Conservation (phyloP, 2,888 invertebrate species). For the Odontocerum albicorne region DNA sequence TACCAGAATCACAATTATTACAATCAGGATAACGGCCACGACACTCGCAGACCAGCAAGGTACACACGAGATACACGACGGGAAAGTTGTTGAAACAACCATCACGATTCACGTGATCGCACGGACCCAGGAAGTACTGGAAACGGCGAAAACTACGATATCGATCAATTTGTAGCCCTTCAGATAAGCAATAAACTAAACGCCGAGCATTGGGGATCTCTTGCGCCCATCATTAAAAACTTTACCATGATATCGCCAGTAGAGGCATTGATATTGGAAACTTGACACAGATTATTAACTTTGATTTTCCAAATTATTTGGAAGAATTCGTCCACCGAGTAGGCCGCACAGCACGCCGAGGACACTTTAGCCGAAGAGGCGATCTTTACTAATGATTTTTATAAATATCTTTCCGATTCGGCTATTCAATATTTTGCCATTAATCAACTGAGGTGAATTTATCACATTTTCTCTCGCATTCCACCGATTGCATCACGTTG, state of each 20-base stretch:
- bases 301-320: slow-evolving; percentile 90
- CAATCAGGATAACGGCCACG: too few relatives aligned
- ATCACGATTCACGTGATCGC: too few relatives aligned
- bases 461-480: too few relatives aligned
- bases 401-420: too few relatives aligned
- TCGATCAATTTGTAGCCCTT: slow-evolving; percentile 63
- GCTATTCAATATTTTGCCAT: too few relatives aligned
- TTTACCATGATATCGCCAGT: slow-evolving; percentile 95
- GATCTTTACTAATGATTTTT: too few relatives aligned
- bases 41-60: too few relatives aligned
- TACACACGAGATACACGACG: slow-evolving; percentile 41
- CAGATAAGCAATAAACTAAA: slow-evolving; percentile 58
- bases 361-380: too few relatives aligned
- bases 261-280: slow-evolving; percentile 92
- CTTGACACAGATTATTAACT: slow-evolving; percentile 88
- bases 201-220: slow-evolving; percentile 63
- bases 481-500: too few relatives aligned
- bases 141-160: slow-evolving; percentile 42
- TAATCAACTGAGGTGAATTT: too few relatives aligned
- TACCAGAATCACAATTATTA: slow-evolving; percentile 69
- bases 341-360: slow-evolving; percentile 94
- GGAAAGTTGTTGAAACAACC: too few relatives aligned
- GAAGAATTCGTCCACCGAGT: slow-evolving; percentile 96
- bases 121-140: slow-evolving; percentile 15
- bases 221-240: slow-evolving; percentile 72